phyloP scores from a whole-genome alignment of 2,113 vertebrate genomes.

The Equus quagga region DNA sequence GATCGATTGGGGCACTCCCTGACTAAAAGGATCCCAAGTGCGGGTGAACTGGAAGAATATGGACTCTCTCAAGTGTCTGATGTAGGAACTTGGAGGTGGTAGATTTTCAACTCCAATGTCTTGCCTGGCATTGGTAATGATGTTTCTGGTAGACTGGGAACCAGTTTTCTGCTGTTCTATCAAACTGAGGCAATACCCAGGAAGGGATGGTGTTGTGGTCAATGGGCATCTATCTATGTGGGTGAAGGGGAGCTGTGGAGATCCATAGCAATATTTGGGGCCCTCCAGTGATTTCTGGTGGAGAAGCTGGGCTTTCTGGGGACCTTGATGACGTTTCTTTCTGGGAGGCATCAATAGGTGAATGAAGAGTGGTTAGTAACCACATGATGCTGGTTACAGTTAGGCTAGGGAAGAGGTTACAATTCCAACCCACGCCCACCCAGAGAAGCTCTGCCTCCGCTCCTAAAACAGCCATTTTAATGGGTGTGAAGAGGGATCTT shows the following conservation, averaged over 20 bases:
- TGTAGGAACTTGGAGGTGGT: conserved; percentile 87
- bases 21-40: fast-evolving
- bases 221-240: conserved; percentile 85
- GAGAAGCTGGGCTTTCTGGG: conserved; percentile 89
- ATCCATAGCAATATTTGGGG: conserved; percentile 83
- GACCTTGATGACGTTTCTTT: conserved; percentile 81
- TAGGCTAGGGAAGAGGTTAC: neutral
- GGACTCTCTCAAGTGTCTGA: conserved; percentile 86
- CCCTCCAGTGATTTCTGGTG: conserved; percentile 88
- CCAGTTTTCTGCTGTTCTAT: conserved; percentile 65
- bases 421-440: conserved; percentile 45
- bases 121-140: conserved; percentile 20
- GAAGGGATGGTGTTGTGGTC: conserved; percentile 72
- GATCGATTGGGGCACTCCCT: neutral
- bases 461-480: too few species aligned
- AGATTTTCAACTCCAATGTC: conserved; percentile 78
- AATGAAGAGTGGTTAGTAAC: conserved; percentile 68
- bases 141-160: conserved; percentile 65
- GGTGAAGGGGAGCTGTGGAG: conserved; percentile 77
- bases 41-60: conserved; percentile 21
- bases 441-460: too few species aligned
- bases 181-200: conserved; percentile 93
- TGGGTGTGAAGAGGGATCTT: too few species aligned
- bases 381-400: conserved; percentile 82
- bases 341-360: conserved; percentile 92